Conservation (phyloP, 2,888 invertebrate species). For the Sylvicola fuscatus region DNA sequence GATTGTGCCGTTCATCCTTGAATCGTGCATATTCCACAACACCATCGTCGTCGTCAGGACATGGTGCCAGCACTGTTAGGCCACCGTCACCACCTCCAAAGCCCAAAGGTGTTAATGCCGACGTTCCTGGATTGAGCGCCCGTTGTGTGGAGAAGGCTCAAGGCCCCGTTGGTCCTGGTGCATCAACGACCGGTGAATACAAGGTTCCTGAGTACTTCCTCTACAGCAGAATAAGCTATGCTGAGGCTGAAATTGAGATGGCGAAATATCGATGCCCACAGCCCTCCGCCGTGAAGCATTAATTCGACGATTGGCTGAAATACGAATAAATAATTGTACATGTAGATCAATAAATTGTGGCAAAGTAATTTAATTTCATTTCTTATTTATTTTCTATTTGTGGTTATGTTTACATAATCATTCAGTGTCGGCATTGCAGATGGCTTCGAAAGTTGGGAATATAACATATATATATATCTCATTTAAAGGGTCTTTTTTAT, state of each 20-base stretch:
- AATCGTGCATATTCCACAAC: too few species aligned
- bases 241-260: conserved; percentile 75
- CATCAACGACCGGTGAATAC: conserved; percentile 41
- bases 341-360: not conserved
- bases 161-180: conserved; percentile 33
- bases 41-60: too few species aligned
- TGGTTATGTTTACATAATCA: not conserved
- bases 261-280: conserved; percentile 55
- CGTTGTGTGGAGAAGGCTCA: conserved; percentile 32
- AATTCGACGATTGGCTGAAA: too few species aligned
- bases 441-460: too few species aligned
- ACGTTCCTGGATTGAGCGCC: conserved; percentile 44
- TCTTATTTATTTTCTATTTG: not conserved
- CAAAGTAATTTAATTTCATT: not conserved
- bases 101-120: conserved; percentile 12
- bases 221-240: conserved; percentile 54
- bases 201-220: conserved; percentile 79
- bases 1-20: too few species aligned
- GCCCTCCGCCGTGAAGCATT: conserved; percentile 35
- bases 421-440: too few species aligned
- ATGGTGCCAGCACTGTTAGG: too few species aligned
- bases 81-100: too few species aligned
- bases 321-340: not conserved
- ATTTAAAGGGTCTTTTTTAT: too few species aligned
- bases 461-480: too few species aligned